Base-by-base conservation (phyloP, 2,888 invertebrate genomes). In the Scaeva pyrastri region DNA sequence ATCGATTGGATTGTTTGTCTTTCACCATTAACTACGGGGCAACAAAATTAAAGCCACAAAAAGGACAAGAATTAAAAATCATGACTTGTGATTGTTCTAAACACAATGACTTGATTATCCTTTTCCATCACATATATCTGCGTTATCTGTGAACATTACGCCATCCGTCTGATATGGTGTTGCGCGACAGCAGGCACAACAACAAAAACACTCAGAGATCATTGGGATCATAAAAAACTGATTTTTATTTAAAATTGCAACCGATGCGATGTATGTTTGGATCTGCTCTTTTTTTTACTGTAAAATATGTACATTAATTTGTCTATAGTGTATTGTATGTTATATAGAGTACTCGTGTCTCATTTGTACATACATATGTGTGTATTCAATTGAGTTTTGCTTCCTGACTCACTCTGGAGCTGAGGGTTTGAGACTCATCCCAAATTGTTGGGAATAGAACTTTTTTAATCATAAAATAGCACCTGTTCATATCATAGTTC, bases 1-100 rank as follows among this genome's bases (percentile, higher is more conserved):
- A 78, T 83, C 70, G 62, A 62, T 52, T 16, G 74, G 55, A 83
- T 83, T 83, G 83, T 48, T 43, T 26, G 50, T 12, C 31, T 36
- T 21, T 55, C 14, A 5, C 14, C 41, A 55, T 12, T 31, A 58
- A 36, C n/a, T n/a, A 31, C 5, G 31, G 8, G 8, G 31, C 5
- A 12, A 12, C 36, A 60, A 58, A 58, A 72, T 21, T 10, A n/a
- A 21, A 64, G 21, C 43, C 43, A 23, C 26, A 2, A 26, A 19
- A 43, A 12, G 43, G n/a, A 58, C 31, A 36, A 26, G 52, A 23
- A 14, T 52, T 23, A 52, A 23, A 52, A 23, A 23, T 52, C 14
- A 52, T 14, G 23, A 52, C 14, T 31, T 26, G 52, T 52, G 52
- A 52, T 52, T 52, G 52, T 52, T 52, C 19, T 6, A 26, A 23